These are phyloP conservation scores for Tillus elongatus DNA, from an alignment of 2,888 invertebrate species.

Conservation along the genomic window DNA sequence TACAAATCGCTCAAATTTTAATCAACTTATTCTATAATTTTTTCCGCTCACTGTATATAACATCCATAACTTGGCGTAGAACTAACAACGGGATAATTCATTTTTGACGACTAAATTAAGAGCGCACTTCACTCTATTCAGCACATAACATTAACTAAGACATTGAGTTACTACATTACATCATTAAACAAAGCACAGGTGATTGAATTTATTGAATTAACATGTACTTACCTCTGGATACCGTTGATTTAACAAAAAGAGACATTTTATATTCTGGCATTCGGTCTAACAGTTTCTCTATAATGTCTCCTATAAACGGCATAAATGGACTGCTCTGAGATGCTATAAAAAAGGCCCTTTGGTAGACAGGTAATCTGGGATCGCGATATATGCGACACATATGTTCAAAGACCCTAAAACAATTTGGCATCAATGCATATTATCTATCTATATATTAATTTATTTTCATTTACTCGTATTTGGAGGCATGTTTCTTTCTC, in stretches of 20 bases:
- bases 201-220: too few species aligned
- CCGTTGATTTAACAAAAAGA: background rate
- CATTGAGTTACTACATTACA: too few species aligned
- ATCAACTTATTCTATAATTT: too few species aligned
- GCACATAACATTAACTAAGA: too few species aligned
- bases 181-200: too few species aligned
- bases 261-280: slow-evolving; percentile 30
- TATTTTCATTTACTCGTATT: slow-evolving; percentile 42
- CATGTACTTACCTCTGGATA: too few species aligned
- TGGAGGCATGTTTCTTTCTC: slow-evolving; percentile 44
- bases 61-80: too few species aligned
- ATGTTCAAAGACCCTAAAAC: slow-evolving; percentile 41
- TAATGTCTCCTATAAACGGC: slow-evolving; percentile 44
- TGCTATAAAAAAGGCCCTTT: slow-evolving; percentile 39
- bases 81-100: too few species aligned
- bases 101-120: too few species aligned
- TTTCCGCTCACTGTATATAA: too few species aligned
- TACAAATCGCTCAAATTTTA: too few species aligned
- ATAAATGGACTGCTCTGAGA: slow-evolving; percentile 39
- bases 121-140: too few species aligned
- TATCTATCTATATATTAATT: slow-evolving; percentile 5
- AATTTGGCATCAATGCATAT: slow-evolving; percentile 3
- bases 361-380: slow-evolving; percentile 38
- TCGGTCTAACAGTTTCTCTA: slow-evolving; percentile 39
- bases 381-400: slow-evolving; percentile 43